Evolutionary conservation across 2,797 vertebrate species (phyloP).

Genomic region (Phalloptychus januarius): DNA sequence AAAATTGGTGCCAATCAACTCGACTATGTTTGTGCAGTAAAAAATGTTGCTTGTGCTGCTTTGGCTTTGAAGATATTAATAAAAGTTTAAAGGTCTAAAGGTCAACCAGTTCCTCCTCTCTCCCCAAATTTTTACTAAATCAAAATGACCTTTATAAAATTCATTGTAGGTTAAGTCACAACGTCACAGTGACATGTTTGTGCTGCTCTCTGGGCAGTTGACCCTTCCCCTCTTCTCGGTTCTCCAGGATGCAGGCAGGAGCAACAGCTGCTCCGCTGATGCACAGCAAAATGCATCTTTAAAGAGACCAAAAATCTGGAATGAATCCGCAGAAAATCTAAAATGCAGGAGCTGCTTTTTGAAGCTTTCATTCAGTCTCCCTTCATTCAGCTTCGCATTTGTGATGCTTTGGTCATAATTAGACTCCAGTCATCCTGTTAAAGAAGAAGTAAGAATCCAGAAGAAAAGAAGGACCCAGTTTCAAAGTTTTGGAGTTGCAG

Average conservation of each 20-base stretch:
- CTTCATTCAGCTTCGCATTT: conserved; percentile 26
- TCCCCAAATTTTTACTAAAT: too few species aligned
- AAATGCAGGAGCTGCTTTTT: conserved; percentile 7
- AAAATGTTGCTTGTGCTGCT: too few species aligned
- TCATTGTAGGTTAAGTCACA: too few species aligned
- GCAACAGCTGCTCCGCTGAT: conserved; percentile 10
- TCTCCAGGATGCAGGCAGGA: not conserved
- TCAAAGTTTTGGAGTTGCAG: not conserved
- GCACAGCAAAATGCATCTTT: not conserved
- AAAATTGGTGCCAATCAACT: too few species aligned
- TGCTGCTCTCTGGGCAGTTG: conserved; percentile 5
- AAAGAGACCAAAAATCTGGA: not conserved
- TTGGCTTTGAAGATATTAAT: too few species aligned
- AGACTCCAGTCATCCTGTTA: not conserved
- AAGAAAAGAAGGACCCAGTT: not conserved
- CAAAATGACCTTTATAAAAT: too few species aligned
- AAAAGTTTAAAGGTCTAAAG: too few species aligned
- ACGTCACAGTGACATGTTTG: not conserved
- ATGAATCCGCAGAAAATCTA: not conserved
- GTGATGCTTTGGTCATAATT: conserved; percentile 10
- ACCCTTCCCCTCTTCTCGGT: conserved; percentile 1
- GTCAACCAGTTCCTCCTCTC: too few species aligned
- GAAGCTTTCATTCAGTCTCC: conserved; percentile 21
- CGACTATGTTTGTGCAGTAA: too few species aligned
- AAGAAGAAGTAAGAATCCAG: not conserved